Evolutionary conservation across 37 sponge, comb jelly and placozoan genomes (phyloP), one percentile per base, ranked within the genome.

Genomic region (Haliclona indistincta): DNA sequence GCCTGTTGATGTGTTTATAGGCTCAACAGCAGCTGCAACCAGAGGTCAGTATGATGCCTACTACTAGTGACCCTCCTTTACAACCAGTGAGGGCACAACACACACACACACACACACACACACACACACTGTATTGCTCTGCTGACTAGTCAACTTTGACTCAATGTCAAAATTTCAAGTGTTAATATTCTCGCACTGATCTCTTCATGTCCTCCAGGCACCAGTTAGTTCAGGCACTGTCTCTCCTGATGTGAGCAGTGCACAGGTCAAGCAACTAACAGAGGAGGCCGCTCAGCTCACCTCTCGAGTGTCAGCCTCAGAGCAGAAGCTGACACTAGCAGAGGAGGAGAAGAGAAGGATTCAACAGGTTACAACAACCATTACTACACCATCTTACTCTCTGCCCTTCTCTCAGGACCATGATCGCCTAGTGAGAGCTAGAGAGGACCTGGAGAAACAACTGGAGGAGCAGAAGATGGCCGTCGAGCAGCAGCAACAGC

Each of bases 321-420:
- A 92, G 68, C 77, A 63, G 13, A 81, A 87, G 38, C 75, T 92
- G 8, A 63, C 85, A n/a, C 81, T 87, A 1, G 33, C 68, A 32
- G 88, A 87, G 72, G 49, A 79, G 41, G 88, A 86, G 76, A 86
- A 92, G 52, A 64, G 66, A 58, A 62, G 84, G 36, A 78, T 92
- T 23, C 76, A 83, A 40, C 68, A 87, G 62, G 92, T 86, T 28
- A 17, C 8, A 13, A 17, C 8, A 17, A 17, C 49, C 8, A 13
- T 47, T 47, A 47, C 13, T 47, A 47, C 60, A 58, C 11, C 23
- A 7, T 58, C 6, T 25, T 58, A 25, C 25, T 58, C 6, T 20
- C n/a, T 58, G 28, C 25, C n/a, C 13, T 43, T 19, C 2, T 17
- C 7, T 4, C 38, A 91, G 92, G 92, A 91, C 52, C 83, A 86